Base-by-base conservation (phyloP, 2,888 invertebrate genomes). In the Meiosimyza decipiens region DNA sequence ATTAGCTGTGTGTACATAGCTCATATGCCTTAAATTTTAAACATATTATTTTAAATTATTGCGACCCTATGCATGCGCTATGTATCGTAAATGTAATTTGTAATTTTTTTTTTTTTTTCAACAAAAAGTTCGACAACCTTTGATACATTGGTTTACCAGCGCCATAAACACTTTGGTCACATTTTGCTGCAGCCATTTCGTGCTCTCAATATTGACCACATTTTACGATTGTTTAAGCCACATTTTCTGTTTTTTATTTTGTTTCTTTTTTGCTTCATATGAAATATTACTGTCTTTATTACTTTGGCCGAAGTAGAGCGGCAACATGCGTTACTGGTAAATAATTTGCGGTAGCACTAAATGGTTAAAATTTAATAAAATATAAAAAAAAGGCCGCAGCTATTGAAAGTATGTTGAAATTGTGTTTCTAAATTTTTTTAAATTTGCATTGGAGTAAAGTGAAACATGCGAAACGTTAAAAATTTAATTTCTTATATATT, bases 171-270 rank as follows among this genome's bases (percentile, higher is more conserved):
- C 18, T 12, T 47, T 62, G 59, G 49, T 15, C 54, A 52, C 70
- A 70, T 40, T 22, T 63, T 16, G 64, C 54, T 63, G 62, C 54
- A 63, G 63, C 63, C 3, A 54, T 69, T 54, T 63, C 54, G 54
- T 54, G 70, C 54, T 63, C 63, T 54, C 49, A 59, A 52, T 63
- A 63, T 22, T 63, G 63, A 70, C 62, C 69, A 62, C 70, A 70
- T 50, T 70, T 70, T 63, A 63, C 40, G 70, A 70, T 47, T 40
- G 40, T 51, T 62, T 7, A 52, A 62, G 51, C 60, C 69, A 51
- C 69, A 69, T 52, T 62, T 69, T 60, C 28, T 28, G 33, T 15
- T 12, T 15, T 40, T 22, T 6, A 9, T 69, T 28, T 60, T 62
- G 3, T 68, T 9, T 59, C 28, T 33, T 50, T 16, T 28, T 40